These are phyloP conservation scores for Amazona guildingii DNA, from an alignment of 2,113 vertebrate genomes.

Conservation along the genomic window DNA sequence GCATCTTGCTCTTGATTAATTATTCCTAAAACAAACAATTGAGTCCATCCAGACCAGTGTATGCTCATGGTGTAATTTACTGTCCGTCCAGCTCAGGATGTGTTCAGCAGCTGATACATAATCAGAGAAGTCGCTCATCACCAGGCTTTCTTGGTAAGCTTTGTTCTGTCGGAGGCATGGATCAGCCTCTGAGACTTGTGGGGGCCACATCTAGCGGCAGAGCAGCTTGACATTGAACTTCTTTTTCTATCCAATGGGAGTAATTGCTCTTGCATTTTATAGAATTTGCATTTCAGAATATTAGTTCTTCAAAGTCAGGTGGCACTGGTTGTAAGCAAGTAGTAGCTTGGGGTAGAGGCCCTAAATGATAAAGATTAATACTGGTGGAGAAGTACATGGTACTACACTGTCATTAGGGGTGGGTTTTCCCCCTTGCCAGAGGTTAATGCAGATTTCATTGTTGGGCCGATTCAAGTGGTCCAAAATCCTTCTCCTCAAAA, in stretches of 20 bases:
- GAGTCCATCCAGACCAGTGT: not conserved
- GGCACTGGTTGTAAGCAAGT: not conserved
- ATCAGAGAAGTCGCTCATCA: not conserved
- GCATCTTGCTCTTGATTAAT: not conserved
- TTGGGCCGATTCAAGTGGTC: not conserved
- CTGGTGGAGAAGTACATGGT: fast-evolving
- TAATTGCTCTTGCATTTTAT: not conserved
- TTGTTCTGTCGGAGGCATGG: not conserved
- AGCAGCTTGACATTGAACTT: not conserved
- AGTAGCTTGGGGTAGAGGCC: not conserved
- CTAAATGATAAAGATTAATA: not conserved
- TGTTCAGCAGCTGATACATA: not conserved
- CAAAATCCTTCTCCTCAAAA: not conserved
- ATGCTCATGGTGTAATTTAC: not conserved
- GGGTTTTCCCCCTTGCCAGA: not conserved
- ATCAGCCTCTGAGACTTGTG: not conserved
- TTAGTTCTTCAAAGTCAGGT: not conserved
- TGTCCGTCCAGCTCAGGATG: not conserved
- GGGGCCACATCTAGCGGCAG: not conserved
- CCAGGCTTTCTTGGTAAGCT: not conserved
- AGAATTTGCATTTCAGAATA: not conserved
- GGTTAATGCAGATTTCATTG: not conserved
- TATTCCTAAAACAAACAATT: not conserved
- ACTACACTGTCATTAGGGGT: not conserved
- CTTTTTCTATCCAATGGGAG: not conserved